A percentile compares a stretch with the other conserved stretches of the same genome.
phyloP scores from a whole-genome alignment of 2,113 vertebrate species.

The Zosterops borbonicus region DNA sequence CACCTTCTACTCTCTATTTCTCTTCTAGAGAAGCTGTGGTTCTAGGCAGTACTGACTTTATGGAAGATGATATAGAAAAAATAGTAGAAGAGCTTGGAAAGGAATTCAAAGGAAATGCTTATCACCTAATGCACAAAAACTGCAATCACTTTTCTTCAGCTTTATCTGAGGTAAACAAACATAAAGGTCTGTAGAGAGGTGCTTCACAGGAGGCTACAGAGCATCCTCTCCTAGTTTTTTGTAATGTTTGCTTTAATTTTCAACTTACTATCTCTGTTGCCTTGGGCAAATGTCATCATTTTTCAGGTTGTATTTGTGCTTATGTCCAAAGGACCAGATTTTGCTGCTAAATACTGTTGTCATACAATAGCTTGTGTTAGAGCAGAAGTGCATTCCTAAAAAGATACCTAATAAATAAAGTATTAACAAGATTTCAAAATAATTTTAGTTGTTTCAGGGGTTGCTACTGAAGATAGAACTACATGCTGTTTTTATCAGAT shows the following conservation, averaged over 20 bases:
- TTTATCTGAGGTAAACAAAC: constrained; percentile 88
- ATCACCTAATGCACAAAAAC: constrained; percentile 99
- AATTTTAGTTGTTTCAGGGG: neutral
- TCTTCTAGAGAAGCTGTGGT: constrained; percentile 91
- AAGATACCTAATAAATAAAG: neutral
- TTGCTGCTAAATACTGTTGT: neutral
- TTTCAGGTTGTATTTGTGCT: neutral
- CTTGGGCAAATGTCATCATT: neutral
- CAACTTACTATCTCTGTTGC: neutral
- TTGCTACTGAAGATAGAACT: neutral
- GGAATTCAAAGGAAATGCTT: constrained; percentile 97
- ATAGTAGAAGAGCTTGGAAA: constrained; percentile 98
- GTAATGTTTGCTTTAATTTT: neutral
- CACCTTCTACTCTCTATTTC: neutral
- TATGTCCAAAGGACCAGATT: neutral
- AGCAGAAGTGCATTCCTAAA: neutral
- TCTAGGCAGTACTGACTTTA: constrained; percentile 96
- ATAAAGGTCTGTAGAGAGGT: neutral
- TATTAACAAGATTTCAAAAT: neutral
- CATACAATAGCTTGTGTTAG: neutral
- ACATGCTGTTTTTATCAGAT: neutral
- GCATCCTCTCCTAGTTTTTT: neutral
- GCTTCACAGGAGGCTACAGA: neutral
- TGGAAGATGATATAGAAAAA: constrained; percentile 94
- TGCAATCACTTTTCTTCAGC: constrained; percentile 99